Evolutionary conservation across 2,888 invertebrate species (phyloP), one percentile per base, ranked within the genome.

Genomic region (Pseudococcus viburni): DNA sequence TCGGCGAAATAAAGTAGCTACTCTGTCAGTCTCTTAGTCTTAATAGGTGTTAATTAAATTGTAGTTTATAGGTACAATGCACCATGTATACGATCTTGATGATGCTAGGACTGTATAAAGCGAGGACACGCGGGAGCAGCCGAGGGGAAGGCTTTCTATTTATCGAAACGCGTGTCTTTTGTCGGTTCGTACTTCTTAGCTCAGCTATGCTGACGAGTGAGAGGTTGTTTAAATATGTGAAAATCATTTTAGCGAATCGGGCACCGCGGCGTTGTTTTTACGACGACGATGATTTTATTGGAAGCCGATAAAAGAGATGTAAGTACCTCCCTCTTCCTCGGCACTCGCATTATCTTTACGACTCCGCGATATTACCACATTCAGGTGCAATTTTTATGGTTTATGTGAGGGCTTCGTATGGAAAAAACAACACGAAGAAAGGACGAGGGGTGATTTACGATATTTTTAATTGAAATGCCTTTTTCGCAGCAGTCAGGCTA

Each of bases 31-130:
- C 51, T 51, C 12, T 17, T 5, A 12, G 51, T 51, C 51, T 51
- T 51, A 51, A 51, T 51, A 51, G 51, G 51, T 51, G 51, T 51
- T 51, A 51, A 51, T 51, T 51, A 51, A 51, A 51, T 51, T 51
- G 51, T 51, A 51, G 51, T 17, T 51, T 51, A 51, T 51, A 17
- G 26, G 26, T 33, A 33, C 51, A 51, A 17, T 51, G 17, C 17
- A 51, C 15, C 51, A 11, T 51, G 15, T 15, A 15, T 51, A 15
- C 51, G 51, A 51, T 51, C 15, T 51, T 7, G 51, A 51, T 15
- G 51, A 15, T 0, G 17, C 15, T 7, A 15, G 51, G 12, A 46
- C 7, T 51, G 1, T 4, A 51, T 51, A 5, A 15, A 51, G 51
- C 12, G 46, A 46, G 46, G 46, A 46, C 46, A 46, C 9, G 46